Evolutionary conservation across 2,797 vertebrate species (phyloP).

Genomic region (Neoniphon sammara): DNA sequence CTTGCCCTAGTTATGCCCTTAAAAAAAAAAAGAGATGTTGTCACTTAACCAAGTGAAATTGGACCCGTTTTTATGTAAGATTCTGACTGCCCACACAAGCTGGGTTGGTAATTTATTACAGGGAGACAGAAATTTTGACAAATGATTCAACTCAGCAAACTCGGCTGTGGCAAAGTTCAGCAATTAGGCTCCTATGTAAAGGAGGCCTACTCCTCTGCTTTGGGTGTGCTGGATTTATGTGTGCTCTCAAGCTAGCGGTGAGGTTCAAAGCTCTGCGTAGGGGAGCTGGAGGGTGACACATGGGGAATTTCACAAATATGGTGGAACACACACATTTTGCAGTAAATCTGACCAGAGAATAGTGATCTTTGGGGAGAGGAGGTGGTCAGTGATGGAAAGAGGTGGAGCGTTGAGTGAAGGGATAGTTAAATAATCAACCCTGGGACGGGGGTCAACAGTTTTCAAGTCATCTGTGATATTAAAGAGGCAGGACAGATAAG

Average conservation of each 20-base stretch:
- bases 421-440: conserved; percentile 75
- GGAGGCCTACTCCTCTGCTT: conserved; percentile 81
- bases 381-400: conserved; percentile 64
- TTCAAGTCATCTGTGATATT: conserved; percentile 68
- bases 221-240: conserved; percentile 90
- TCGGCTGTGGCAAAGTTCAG: conserved; percentile 96
- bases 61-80: conserved; percentile 81
- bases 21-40: conserved; percentile 37
- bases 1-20: conserved; percentile 51
- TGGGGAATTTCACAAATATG: conserved; percentile 90
- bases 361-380: conserved; percentile 69
- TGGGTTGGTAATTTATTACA: conserved; percentile 88
- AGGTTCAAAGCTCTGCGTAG: conserved; percentile 90
- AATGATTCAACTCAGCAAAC: conserved; percentile 96
- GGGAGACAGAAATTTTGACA: conserved; percentile 91
- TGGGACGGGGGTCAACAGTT: conserved; percentile 66
- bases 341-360: conserved; percentile 84
- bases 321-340: conserved; percentile 86
- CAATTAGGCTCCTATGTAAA: conserved; percentile 95
- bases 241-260: conserved; percentile 86
- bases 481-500: conserved; percentile 39
- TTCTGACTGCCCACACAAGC: conserved; percentile 76
- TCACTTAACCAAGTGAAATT: conserved; percentile 80
- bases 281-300: conserved; percentile 87
- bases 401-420: conserved; percentile 70